Conservation (phyloP, 1,140 invertebrate species). For the Habropoda laboriosa region DNA sequence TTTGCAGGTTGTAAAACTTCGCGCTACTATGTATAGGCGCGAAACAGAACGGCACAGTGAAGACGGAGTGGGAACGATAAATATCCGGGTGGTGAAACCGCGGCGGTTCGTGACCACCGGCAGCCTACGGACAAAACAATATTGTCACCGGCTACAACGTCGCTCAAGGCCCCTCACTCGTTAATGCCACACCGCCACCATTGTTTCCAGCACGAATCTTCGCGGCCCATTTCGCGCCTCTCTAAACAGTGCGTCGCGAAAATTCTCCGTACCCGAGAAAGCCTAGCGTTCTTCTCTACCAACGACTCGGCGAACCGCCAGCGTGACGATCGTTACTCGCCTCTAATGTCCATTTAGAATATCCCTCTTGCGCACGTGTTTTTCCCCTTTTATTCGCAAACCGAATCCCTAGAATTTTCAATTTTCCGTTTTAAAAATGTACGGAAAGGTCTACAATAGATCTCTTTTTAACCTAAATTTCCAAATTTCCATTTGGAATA, state of each 20-base stretch:
- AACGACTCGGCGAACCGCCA: background rate
- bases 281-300: background rate
- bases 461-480: no score
- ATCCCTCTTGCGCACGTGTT: background rate
- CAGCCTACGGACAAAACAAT: constrained; percentile 63
- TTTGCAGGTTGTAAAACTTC: background rate
- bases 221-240: constrained; percentile 52
- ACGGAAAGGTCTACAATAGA: background rate
- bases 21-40: constrained; percentile 23
- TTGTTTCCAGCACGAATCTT: constrained; percentile 69
- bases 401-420: no score
- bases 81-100: constrained; percentile 51
- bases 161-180: constrained; percentile 39
- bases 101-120: constrained; percentile 64
- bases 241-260: constrained; percentile 27
- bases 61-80: constrained; percentile 39
- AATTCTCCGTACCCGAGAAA: constrained; percentile 3
- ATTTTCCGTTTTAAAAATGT: background rate
- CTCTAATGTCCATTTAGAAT: background rate
- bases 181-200: constrained; percentile 62
- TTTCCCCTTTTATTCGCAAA: background rate
- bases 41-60: constrained; percentile 21
- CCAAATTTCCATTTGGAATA: no score
- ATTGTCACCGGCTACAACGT: constrained; percentile 54
- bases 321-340: constrained; percentile 17